Base-by-base conservation (phyloP, 2,888 invertebrate genomes). In the Cremastinae sp. region DNA sequence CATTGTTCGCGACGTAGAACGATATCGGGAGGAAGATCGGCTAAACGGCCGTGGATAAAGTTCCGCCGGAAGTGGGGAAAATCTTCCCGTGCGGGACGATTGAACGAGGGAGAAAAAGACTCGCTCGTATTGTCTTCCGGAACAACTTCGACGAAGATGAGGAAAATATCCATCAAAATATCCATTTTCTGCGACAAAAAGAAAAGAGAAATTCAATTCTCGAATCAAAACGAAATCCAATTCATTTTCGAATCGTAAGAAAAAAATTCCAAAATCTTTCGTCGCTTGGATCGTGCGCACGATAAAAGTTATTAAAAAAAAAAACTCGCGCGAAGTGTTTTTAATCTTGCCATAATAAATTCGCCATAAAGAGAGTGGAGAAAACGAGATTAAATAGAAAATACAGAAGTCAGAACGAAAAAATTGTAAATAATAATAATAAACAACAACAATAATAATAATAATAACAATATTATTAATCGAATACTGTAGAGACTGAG, bases 1-100 rank as follows among this genome's bases (percentile, higher is more conserved):
- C 74, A 85, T 87, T 86, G 85, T 87, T 79, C 78, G 68, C 56
- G 59, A 75, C 81, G 74, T 64, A 69, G 74, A 78, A 18, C 28
- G 41, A 41, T 51, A 77, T 43, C 64, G 79, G 76, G 77, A 75
- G 71, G 74, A 68, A 5, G 74, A 75, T 75, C 37, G 70, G 74
- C 73, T 80, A 82, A 83, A 84, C 84, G 83, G 81, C 82, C 78
- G 74, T 55, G 79, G 37, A 78, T 81, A 80, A 53, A 74, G 79
- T 74, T 79, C 79, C 78, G 81, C 51, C 76, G 79, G 80, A 79
- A 76, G 66, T 58, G 69, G 49, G 39, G 22, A 55, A 35, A 62
- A 20, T 35, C 35, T 37, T 43, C n/a, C 18, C 35, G 20, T n/a
- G 20, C 45, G 51, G 12, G 41, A 51, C 18, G 61, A 35, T 45